Conservation (phyloP, 2,113 vertebrate species). For the Bubo bubo region DNA sequence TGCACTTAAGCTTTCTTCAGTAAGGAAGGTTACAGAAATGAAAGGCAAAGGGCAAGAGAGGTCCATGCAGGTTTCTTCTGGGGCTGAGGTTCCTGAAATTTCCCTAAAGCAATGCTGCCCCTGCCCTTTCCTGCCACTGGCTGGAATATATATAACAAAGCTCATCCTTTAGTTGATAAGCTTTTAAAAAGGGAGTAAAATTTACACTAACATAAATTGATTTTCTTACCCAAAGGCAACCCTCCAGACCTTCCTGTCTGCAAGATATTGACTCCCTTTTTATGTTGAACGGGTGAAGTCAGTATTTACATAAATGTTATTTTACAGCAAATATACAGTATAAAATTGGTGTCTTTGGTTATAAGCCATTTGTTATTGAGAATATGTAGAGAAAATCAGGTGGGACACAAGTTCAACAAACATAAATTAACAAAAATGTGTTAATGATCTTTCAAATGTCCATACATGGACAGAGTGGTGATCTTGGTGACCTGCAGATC, state of each 20-base stretch:
- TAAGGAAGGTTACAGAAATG: background rate
- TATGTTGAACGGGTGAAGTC: background rate
- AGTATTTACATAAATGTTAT: background rate
- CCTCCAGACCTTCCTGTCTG: background rate
- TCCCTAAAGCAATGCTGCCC: background rate
- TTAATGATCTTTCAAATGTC: background rate
- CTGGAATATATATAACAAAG: background rate
- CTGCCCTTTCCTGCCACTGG: background rate
- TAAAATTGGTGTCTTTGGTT: background rate
- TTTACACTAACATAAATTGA: background rate
- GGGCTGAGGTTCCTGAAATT: background rate
- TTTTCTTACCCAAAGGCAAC: background rate
- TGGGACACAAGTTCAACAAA: background rate
- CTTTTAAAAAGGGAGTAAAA: background rate
- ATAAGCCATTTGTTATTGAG: background rate
- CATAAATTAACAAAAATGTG: background rate
- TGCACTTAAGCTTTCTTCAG: background rate
- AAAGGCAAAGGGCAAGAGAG: background rate
- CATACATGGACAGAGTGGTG: background rate
- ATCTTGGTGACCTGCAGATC: background rate
- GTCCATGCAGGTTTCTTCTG: background rate
- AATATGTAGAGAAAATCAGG: background rate
- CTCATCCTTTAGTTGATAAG: background rate
- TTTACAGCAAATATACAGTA: background rate
- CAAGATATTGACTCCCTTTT: background rate